These are phyloP conservation scores for Alloplasta piceator DNA, from an alignment of 2,888 invertebrate genomes.

Conservation along the genomic window DNA sequence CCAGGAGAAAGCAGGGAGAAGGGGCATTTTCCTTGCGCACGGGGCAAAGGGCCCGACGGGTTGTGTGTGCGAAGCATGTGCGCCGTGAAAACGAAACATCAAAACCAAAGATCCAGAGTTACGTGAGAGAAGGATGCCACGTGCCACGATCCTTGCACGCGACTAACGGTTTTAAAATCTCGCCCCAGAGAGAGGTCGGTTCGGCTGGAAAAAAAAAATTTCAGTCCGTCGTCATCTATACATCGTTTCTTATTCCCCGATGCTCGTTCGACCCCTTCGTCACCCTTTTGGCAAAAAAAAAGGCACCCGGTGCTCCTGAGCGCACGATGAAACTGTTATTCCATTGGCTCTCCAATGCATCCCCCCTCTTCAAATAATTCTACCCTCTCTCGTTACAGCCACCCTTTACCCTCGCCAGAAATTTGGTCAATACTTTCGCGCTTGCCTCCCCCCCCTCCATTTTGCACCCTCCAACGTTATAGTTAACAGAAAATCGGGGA, in stretches of 20 bases:
- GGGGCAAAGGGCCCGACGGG: constrained; percentile 23
- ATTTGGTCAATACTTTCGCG: constrained; percentile 67
- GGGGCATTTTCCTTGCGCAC: constrained; percentile 53
- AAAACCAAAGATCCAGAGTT: constrained; percentile 61
- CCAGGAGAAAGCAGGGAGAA: no score
- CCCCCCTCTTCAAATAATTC: constrained; percentile 69
- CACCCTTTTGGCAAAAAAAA: constrained; percentile 75
- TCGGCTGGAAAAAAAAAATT: constrained; percentile 75
- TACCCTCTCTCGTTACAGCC: constrained; percentile 64
- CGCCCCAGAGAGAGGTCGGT: constrained; percentile 73
- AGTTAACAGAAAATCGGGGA: background rate
- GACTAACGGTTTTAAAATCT: constrained; percentile 82
- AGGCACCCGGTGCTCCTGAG: constrained; percentile 71
- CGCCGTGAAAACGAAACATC: constrained; percentile 35
- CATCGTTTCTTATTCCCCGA: constrained; percentile 42
- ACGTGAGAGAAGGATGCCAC: constrained; percentile 75
- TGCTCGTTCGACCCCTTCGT: constrained; percentile 68
- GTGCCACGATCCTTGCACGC: constrained; percentile 81
- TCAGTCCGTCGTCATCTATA: constrained; percentile 59
- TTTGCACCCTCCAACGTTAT: background rate
- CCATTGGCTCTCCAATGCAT: constrained; percentile 77
- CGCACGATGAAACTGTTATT: constrained; percentile 80
- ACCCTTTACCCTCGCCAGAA: constrained; percentile 48
- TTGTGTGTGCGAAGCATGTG: constrained; percentile 45
- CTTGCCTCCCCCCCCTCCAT: background rate